Conservation (phyloP, 2,113 vertebrate species). For the Callithrix jacchus region DNA sequence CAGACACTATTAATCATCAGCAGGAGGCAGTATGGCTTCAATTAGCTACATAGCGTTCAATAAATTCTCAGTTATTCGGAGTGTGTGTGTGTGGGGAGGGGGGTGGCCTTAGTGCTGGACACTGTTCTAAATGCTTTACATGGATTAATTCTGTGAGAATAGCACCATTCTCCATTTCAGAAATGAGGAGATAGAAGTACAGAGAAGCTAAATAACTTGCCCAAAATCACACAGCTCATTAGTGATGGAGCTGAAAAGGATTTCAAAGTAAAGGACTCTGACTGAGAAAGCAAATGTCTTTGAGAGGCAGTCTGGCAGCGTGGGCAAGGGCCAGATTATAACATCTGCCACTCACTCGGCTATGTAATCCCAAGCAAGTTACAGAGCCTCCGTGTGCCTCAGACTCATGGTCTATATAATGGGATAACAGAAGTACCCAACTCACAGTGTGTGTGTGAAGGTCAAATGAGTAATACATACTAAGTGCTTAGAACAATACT, state of each 20-base stretch:
- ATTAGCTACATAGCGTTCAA: conserved; percentile 64
- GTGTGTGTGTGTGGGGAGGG: neutral
- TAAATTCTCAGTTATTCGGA: conserved; percentile 55
- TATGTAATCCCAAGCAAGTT: neutral
- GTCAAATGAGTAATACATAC: neutral
- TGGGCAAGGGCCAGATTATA: neutral
- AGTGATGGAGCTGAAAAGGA: neutral
- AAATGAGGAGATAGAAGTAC: neutral
- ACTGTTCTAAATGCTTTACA: conserved; percentile 14
- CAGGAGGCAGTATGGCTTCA: conserved; percentile 75
- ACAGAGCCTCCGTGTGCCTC: neutral
- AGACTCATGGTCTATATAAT: neutral
- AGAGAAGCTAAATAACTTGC: neutral
- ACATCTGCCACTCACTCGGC: neutral
- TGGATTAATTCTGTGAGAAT: neutral
- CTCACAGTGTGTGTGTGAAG: neutral
- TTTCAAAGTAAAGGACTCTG: neutral
- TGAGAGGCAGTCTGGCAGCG: neutral
- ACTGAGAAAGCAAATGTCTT: neutral
- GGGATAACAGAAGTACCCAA: neutral
- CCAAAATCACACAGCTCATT: neutral
- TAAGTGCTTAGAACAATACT: neutral
- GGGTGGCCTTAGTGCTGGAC: neutral
- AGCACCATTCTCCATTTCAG: neutral
- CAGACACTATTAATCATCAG: conserved; percentile 73